Conservation (phyloP, 2,797 vertebrate genomes). For the Etheostoma perlongum region DNA sequence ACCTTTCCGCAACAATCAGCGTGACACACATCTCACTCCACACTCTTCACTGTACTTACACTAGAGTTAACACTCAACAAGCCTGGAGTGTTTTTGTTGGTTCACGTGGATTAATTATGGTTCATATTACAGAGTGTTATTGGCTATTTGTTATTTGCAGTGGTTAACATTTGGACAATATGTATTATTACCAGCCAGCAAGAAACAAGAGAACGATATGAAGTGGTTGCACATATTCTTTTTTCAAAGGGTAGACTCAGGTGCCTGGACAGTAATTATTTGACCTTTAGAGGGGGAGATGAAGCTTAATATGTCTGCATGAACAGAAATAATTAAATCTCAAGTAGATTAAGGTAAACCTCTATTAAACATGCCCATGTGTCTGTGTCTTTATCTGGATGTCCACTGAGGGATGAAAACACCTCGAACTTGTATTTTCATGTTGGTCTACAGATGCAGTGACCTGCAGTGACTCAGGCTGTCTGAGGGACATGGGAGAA, state of each 20-base stretch:
- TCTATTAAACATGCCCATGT: neutral
- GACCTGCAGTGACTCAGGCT: neutral
- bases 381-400: neutral
- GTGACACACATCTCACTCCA: slow-evolving; percentile 29
- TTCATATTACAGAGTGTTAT: slow-evolving; percentile 16
- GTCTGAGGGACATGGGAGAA: too few species aligned
- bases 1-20: slow-evolving; percentile 45
- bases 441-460: slow-evolving; percentile 7
- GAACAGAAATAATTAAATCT: neutral
- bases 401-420: neutral
- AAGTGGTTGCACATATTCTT: neutral
- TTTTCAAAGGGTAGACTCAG: neutral
- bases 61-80: slow-evolving; percentile 38
- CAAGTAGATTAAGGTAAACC: neutral
- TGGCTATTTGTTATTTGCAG: neutral
- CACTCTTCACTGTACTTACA: slow-evolving; percentile 31
- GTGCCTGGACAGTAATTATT: neutral
- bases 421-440: neutral
- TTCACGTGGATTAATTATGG: slow-evolving; percentile 18
- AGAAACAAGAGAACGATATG: neutral
- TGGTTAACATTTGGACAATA: neutral
- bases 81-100: slow-evolving; percentile 26
- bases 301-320: neutral
- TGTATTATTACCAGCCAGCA: neutral
- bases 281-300: neutral